Base-by-base conservation (phyloP, 2,888 invertebrate genomes). In the Hemithea aestivaria region DNA sequence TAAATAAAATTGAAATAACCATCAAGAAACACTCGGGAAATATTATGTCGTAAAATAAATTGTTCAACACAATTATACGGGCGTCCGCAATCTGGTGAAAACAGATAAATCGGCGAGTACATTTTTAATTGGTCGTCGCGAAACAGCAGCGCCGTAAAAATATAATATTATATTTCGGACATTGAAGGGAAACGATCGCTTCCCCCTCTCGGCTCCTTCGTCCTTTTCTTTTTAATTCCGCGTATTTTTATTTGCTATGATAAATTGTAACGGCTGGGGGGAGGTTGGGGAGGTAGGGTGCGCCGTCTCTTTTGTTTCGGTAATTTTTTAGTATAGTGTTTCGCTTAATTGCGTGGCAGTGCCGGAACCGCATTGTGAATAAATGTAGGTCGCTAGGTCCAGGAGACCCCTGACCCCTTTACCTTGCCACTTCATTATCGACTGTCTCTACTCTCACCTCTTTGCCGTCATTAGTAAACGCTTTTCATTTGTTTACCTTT, bases 211-310 rank as follows among this genome's bases (percentile, higher is more conserved):
- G 67, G 64, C 74, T 74, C 76, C 81, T 78, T 79, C 73, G 66
- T 83, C 70, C 74, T 82, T 80, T 85, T 83, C 79, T 81, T 85
- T 85, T 85, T 83, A 83, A 82, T 84, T 82, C 76, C 64, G 71
- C 72, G 78, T 83, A 83, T 84, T 85, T 85, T 84, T 85, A 85
- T 85, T 87, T 80, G 80, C 77, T 82, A 85, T 87, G 85, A 87
- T 87, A 85, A 85, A 87, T 87, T 83, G 84, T 83, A 75, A 76
- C 78, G 66, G 78, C 73, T 71, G 69, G 56, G 71, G 67, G 62
- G 49, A 40, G 51, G 40, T 28, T 47, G 56, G 60, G 59, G 50
- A 58, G 60, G 63, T 56, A 59, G 50, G 48, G 52, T 28, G 42
- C 41, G 51, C 64, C 67, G 68, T 69, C 72, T 75, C 81, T 79